Conservation (phyloP, 2,797 vertebrate genomes). For the Vespertilio murinus region DNA sequence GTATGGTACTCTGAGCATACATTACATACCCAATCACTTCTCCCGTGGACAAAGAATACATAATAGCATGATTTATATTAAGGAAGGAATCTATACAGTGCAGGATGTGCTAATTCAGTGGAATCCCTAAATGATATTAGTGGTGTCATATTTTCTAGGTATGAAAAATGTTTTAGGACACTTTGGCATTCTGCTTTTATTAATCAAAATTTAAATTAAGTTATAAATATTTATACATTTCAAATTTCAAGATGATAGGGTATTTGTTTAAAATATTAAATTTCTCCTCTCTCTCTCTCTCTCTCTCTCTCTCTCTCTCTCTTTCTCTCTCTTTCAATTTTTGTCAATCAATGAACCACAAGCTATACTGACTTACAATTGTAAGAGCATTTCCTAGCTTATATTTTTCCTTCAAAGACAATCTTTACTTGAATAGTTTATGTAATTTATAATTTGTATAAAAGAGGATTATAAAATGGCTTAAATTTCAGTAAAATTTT, state of each 20-base stretch:
- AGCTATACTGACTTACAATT: not conserved
- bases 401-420: not conserved
- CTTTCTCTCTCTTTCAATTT: not conserved
- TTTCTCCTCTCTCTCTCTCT: not conserved
- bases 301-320: too few species aligned
- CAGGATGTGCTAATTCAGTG: not conserved
- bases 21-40: not conserved
- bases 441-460: not conserved
- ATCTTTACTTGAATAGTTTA: not conserved
- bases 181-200: not conserved
- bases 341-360: not conserved
- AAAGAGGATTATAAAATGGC: not conserved
- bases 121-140: not conserved
- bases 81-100: not conserved
- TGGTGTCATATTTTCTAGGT: not conserved
- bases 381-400: not conserved
- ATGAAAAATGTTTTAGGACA: not conserved
- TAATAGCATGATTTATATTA: not conserved
- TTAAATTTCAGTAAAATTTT: not conserved
- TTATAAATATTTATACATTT: not conserved
- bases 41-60: not conserved
- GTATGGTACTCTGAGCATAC: not conserved
- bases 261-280: slow-evolving; percentile 5
- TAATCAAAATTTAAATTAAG: not conserved
- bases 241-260: not conserved